Evolutionary conservation across 2,113 vertebrate genomes (phyloP).

Genomic region (Austrofundulus limnaeus): DNA sequence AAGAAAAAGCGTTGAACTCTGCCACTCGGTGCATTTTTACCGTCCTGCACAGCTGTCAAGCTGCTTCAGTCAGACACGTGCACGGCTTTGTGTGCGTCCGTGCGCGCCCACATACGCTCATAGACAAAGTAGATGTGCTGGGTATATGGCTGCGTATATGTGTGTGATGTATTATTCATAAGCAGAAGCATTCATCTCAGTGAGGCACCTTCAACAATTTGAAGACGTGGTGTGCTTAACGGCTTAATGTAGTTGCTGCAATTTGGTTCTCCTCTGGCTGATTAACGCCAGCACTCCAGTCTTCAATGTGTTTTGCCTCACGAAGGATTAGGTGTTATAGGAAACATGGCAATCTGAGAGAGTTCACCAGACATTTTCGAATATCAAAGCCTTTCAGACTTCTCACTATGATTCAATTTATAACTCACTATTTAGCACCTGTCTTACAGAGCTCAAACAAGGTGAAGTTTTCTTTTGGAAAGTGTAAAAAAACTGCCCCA

Average conservation of each 20-base stretch:
- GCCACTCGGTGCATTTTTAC: slow-evolving; percentile 1
- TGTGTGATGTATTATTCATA: slow-evolving; percentile 77
- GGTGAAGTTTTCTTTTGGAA: not conserved
- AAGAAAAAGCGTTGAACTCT: slow-evolving; percentile 25
- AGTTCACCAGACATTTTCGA: slow-evolving; percentile 57
- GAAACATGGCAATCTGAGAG: slow-evolving; percentile 64
- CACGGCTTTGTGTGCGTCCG: not conserved
- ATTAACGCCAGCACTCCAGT: slow-evolving; percentile 69
- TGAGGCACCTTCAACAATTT: slow-evolving; percentile 75
- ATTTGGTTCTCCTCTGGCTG: slow-evolving; percentile 77
- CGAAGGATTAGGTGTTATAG: slow-evolving; percentile 55
- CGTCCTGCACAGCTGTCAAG: slow-evolving; percentile 38
- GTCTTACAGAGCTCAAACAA: slow-evolving; percentile 12
- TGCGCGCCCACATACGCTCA: slow-evolving; percentile 5
- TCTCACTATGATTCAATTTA: slow-evolving; percentile 33
- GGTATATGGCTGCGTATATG: slow-evolving; percentile 33
- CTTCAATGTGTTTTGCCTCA: slow-evolving; percentile 54
- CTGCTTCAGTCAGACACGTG: slow-evolving; percentile 15
- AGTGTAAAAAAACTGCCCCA: not conserved
- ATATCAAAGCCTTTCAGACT: slow-evolving; percentile 47
- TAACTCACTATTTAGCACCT: slow-evolving; percentile 21
- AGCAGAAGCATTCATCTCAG: slow-evolving; percentile 61
- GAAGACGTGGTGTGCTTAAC: slow-evolving; percentile 73
- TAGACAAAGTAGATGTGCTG: slow-evolving; percentile 35
- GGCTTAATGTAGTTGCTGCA: slow-evolving; percentile 77